Base-by-base conservation (phyloP, 2,797 vertebrate species). In the Gadopsis bispinosus region DNA sequence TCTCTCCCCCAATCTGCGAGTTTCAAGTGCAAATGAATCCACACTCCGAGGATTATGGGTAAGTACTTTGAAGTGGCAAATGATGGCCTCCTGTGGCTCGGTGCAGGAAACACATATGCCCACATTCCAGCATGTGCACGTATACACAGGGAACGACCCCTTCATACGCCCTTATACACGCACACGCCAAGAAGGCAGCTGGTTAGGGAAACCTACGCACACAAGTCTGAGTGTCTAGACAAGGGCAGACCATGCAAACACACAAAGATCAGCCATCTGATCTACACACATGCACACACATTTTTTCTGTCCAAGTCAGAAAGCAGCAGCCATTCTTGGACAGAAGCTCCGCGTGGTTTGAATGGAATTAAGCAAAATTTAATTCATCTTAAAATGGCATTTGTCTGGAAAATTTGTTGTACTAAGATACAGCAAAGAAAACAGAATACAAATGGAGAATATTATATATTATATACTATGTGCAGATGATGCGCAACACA, bases 1-100 rank as follows among this genome's bases (percentile, higher is more conserved):
- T 62, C 74, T 58, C 59, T 55, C 69, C 26, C 59, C 75, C 75
- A 5, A 26, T 83, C 75, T 59, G 39, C 62, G 65, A 72, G 75
- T 87, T 93, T 92, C 83, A 91, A 92, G 90, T 92, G 89, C 87
- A 93, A 91, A 93, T 92, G 82, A 90, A 90, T 88, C 81, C 75
- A 79, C 88, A 88, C 88, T 89, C 82, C 3, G 60, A 89, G 91
- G 90, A 92, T 91, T 92, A 91, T 87, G 77, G 83, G 69, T 76
- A 88, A 91, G 77, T 63, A 90, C 88, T 92, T 86, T 92, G 88
- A 93, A 91, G 89, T 89, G 88, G 81, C 79, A 83, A 88, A 88
- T 70, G 85, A 89, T 73, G 83, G 86, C 83, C 78, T 90, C 82
- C 78, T 59, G 66, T 85, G 78, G 83, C 67, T 85, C 41, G 0